A percentile compares a stretch with the other conserved stretches of the same genome.
Evolutionary conservation across 1,140 invertebrate genomes (phyloP).

Genomic region (Laupala kohalensis): DNA sequence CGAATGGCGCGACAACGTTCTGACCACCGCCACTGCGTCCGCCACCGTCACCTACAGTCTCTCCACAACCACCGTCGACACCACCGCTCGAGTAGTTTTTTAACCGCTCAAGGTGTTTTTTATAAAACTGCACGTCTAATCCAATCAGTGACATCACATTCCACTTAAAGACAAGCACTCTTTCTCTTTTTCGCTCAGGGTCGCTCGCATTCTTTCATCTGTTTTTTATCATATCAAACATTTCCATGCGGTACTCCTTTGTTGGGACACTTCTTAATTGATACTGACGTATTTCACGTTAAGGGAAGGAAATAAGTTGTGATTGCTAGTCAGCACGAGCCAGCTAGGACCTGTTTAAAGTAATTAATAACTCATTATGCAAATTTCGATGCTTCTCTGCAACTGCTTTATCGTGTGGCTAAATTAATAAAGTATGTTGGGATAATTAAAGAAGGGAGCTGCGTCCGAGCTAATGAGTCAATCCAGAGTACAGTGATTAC

Average conservation of each 20-base stretch:
- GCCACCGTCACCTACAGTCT: no score
- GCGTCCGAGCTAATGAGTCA: background rate
- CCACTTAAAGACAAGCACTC: background rate
- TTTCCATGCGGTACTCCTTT: background rate
- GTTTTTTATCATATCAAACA: background rate
- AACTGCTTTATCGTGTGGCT: background rate
- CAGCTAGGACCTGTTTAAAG: background rate
- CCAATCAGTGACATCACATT: background rate
- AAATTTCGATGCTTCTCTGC: background rate
- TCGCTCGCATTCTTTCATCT: background rate
- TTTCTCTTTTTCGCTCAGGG: background rate
- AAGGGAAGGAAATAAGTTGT: background rate
- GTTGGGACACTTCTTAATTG: background rate
- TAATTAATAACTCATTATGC: background rate
- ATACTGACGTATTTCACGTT: background rate
- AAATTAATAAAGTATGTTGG: background rate
- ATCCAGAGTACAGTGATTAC: background rate
- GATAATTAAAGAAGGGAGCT: background rate
- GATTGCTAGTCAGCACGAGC: background rate
- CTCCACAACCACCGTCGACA: no score
- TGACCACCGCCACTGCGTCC: no score
- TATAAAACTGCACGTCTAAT: background rate
- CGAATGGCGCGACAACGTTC: background rate
- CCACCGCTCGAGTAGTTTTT: background rate
- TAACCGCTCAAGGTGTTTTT: background rate